phyloP scores from a whole-genome alignment of 2,888 invertebrate species.

The Eueremaeus valkanovi region DNA sequence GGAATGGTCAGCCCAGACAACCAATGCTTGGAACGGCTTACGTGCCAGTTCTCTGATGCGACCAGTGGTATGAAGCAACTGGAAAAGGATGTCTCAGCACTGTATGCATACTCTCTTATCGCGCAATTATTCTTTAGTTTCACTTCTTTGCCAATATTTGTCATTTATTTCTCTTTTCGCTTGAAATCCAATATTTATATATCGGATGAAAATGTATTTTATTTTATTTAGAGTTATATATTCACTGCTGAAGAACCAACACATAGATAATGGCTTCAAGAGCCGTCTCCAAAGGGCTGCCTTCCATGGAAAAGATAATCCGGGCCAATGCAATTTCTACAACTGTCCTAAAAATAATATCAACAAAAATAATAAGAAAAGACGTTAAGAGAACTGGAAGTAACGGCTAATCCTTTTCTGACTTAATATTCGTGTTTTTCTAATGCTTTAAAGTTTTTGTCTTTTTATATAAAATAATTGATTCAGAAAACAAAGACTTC shows the following conservation, averaged over 20 bases:
- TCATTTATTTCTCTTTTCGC: background rate
- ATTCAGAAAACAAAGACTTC: too few species aligned
- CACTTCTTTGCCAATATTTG: background rate
- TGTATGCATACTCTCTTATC: too few species aligned
- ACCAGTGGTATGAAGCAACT: conserved; percentile 41
- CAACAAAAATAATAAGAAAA: background rate
- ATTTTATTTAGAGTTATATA: conserved; percentile 45
- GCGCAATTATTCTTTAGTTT: too few species aligned
- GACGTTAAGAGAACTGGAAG: too few species aligned
- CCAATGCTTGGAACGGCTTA: conserved; percentile 47
- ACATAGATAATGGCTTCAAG: conserved; percentile 46
- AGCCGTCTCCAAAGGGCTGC: conserved; percentile 46
- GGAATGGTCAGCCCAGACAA: conserved; percentile 46
- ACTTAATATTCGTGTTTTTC: too few species aligned
- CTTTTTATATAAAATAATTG: too few species aligned
- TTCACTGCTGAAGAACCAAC: conserved; percentile 46
- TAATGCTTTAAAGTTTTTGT: too few species aligned
- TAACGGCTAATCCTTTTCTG: too few species aligned
- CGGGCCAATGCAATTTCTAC: conserved; percentile 30
- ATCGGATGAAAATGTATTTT: background rate
- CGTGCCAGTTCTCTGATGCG: conserved; percentile 46
- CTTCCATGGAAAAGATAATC: conserved; percentile 44
- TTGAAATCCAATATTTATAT: conserved; percentile 21
- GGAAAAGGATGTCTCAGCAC: conserved; percentile 47
- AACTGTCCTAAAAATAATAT: conserved; percentile 25